These are phyloP conservation scores for Eulemur rufifrons DNA, from an alignment of 2,113 vertebrate genomes.

Conservation along the genomic window DNA sequence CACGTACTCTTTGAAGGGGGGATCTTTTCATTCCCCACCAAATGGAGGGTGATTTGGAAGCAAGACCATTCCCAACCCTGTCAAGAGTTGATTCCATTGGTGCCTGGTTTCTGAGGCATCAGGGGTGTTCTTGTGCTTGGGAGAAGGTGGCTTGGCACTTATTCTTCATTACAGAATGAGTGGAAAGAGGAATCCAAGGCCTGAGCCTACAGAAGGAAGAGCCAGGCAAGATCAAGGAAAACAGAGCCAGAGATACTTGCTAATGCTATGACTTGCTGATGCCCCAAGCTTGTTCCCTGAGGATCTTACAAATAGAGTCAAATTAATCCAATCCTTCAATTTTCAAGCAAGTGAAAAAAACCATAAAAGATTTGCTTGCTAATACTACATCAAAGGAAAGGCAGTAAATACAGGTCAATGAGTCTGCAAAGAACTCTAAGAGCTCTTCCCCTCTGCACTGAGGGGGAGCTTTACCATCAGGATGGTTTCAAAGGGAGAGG, in stretches of 20 bases:
- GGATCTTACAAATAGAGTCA: not conserved
- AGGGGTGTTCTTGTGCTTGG: constrained; percentile 39
- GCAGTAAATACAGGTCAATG: not conserved
- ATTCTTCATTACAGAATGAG: not conserved
- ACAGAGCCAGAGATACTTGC: constrained; percentile 47
- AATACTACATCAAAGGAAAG: not conserved
- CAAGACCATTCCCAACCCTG: not conserved
- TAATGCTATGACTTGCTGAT: constrained; percentile 51
- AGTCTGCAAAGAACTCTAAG: constrained; percentile 26
- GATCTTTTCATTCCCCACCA: constrained; percentile 33
- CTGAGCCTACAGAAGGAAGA: not conserved
- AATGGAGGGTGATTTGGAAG: constrained; percentile 48
- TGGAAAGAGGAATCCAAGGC: not conserved
- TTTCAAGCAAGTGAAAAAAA: constrained; percentile 42
- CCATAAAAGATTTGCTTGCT: constrained; percentile 39
- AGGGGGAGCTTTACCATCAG: not conserved
- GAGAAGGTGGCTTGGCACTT: not conserved
- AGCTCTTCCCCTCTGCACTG: not conserved
- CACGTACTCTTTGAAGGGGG: not conserved
- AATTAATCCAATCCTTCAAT: not conserved
- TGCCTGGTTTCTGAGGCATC: constrained; percentile 27
- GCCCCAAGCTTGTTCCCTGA: constrained; percentile 44
- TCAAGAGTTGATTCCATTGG: rapidly evolving
- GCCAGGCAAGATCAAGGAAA: not conserved
- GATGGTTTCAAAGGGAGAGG: constrained; percentile 31